Base-by-base conservation (phyloP, 2,888 invertebrate species). In the Drosophila siamana region DNA sequence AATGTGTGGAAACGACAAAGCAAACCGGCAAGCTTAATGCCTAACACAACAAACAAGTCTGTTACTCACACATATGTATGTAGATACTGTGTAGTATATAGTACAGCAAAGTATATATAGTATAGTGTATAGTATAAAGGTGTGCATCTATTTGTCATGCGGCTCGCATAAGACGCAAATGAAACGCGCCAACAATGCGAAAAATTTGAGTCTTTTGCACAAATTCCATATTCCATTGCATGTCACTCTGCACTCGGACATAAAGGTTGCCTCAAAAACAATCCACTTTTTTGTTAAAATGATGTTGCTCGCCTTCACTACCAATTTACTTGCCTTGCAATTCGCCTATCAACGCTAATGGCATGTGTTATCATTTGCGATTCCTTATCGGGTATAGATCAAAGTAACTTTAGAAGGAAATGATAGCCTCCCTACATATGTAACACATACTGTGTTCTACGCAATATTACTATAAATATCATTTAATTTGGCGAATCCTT, bases 301-400 rank as follows among this genome's bases (percentile, higher is more conserved):
- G 13, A 24, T n/a, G 22, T n/a, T 6, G 24, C 5, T 44, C 7
- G 24, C 24, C n/a, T 26, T 44, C 44, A 44, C 13, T 9, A 24
- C 6, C 15, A n/a, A 44, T 26, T 40, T 7, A 54, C 7, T 41
- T 47, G 8, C 40, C 56, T 46, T 46, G 75, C 72, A 47, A 71
- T 67, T 16, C 5, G 16, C 63, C 78, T 82, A 82, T 82, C 86
- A 74, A 22, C 19, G 19, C 19, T 43, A 33, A 13, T 38, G 11
- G 13, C 40, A 26, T 19, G 28, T 36, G 62, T 60, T 69, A 54
- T 59, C 69, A 74, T 66, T 19, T 36, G 16, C 19, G 28, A 36
- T 60, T 64, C 11, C 33, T 33, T 33, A 33, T 33, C 33, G 11
- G 11, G 4, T 11, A 11, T 11, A 33, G 4, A 33, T 33, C n/a